phyloP scores from a whole-genome alignment of 2,888 invertebrate genomes.

The Microctonus brassicae region DNA sequence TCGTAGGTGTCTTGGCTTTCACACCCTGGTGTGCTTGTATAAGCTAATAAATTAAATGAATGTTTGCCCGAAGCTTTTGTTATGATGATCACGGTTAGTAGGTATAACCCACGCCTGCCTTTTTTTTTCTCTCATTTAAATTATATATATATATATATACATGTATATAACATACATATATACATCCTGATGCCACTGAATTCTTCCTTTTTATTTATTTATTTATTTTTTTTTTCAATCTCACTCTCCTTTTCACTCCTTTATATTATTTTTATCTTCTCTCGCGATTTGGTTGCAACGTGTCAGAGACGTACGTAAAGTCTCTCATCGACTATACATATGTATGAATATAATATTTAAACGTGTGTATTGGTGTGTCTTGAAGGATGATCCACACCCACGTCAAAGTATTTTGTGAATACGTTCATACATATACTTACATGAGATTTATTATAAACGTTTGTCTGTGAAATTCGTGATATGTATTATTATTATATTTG shows the following conservation, averaged over 20 bases:
- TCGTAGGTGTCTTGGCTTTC: constrained; percentile 57
- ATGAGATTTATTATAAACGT: constrained; percentile 3
- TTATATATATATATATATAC: constrained; percentile 12
- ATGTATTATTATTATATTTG: too few relatives aligned
- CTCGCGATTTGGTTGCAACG: background rate
- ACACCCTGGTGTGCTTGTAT: constrained; percentile 44
- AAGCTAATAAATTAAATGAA: constrained; percentile 67
- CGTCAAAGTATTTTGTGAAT: background rate
- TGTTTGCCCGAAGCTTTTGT: constrained; percentile 65
- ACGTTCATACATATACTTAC: background rate
- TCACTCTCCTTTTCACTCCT: background rate
- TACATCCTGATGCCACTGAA: constrained; percentile 31
- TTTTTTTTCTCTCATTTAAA: constrained; percentile 10
- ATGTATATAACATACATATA: constrained; percentile 17
- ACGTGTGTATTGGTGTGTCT: background rate
- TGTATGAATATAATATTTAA: background rate
- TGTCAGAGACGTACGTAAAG: too few relatives aligned
- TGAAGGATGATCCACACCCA: constrained; percentile 35
- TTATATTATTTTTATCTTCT: background rate
- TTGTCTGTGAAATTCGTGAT: too few relatives aligned
- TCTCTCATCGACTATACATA: constrained; percentile 1
- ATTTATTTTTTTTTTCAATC: constrained; percentile 25
- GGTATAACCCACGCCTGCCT: constrained; percentile 52
- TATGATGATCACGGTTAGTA: constrained; percentile 63
- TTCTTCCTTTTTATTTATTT: constrained; percentile 4